Evolutionary conservation across 2,888 invertebrate genomes (phyloP), one percentile per base, ranked within the genome.

Genomic region (Xanthorhoe spadicearia): DNA sequence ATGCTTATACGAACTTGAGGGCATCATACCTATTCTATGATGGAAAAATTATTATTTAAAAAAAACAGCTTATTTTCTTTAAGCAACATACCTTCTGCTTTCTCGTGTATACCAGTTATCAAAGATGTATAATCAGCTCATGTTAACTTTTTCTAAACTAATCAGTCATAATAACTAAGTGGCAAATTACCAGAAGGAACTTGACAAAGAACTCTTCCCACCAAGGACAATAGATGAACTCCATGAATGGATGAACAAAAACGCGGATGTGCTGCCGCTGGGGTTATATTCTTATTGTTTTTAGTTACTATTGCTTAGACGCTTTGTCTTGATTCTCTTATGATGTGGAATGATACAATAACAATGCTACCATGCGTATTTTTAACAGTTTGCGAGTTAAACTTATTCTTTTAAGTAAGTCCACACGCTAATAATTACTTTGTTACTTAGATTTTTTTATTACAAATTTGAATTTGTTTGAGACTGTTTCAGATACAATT

Each of bases 191-290:
- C 17, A 38, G 19, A 43, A 57, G 60, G 63, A 67, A 67, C 64
- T 61, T 64, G 60, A 61, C 68, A 61, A 58, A 64, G 68, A 68
- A 53, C 48, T 68, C 64, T 64, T 77, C 74, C 76, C 74, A 74
- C 66, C 73, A 77, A 82, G 82, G 82, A 87, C 85, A 89, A 88
- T 87, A 73, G 82, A 73, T 77, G 73, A 81, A 77, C 72, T 74
- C 81, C 83, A 78, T 83, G 80, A 86, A 87, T 79, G 82, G 83
- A 65, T 56, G 71, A 82, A 89, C 87, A 89, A 89, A 87, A 86
- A 88, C 85, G 72, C 88, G 88, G 88, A 89, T 86, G 86, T 81
- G 71, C 74, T 71, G 61, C 77, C 76, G 75, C 69, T 32, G 68
- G 60, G 66, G 69, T 53, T 74, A 64, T 63, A 69, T 72, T 66